A percentile compares a stretch with the other conserved stretches of the same genome.
These are phyloP conservation scores for Luffia ferchaultella DNA, from an alignment of 2,888 invertebrate species.

Conservation along the genomic window DNA sequence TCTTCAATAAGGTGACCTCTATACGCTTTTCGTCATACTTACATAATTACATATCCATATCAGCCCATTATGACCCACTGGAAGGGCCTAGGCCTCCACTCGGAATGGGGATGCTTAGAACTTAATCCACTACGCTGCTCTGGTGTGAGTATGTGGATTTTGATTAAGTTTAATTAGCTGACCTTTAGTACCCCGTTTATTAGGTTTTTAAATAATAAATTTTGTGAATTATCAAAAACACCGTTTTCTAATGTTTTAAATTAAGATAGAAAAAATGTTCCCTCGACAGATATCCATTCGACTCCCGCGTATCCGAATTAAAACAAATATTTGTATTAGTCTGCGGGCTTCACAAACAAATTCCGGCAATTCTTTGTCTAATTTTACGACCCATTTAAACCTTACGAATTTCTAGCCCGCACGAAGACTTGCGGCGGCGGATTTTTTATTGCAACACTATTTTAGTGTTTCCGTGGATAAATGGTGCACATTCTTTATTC, in stretches of 20 bases:
- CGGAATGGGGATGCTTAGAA: no score
- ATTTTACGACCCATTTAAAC: conserved; percentile 61
- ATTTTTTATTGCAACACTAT: conserved; percentile 42
- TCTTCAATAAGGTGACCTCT: no score
- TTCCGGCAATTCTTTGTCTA: conserved; percentile 45
- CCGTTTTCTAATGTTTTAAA: not conserved
- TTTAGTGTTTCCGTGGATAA: conserved; percentile 40
- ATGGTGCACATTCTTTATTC: conserved; percentile 43
- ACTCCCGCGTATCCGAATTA: not conserved
- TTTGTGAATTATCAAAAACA: no score
- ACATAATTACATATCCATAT: no score
- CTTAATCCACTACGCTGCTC: no score
- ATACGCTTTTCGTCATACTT: no score
- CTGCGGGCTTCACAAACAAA: conserved; percentile 31
- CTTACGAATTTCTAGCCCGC: conserved; percentile 42
- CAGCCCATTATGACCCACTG: no score
- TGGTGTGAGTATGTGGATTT: no score
- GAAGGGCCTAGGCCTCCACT: no score
- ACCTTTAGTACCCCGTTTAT: no score
- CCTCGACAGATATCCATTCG: not conserved
- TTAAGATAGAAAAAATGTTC: not conserved
- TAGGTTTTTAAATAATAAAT: no score
- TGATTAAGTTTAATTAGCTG: no score
- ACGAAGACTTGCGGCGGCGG: conserved; percentile 14
- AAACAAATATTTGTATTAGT: conserved; percentile 8